These are phyloP conservation scores for Aphelocoma californica DNA, from an alignment of 2,797 vertebrate genomes.

Conservation along the genomic window DNA sequence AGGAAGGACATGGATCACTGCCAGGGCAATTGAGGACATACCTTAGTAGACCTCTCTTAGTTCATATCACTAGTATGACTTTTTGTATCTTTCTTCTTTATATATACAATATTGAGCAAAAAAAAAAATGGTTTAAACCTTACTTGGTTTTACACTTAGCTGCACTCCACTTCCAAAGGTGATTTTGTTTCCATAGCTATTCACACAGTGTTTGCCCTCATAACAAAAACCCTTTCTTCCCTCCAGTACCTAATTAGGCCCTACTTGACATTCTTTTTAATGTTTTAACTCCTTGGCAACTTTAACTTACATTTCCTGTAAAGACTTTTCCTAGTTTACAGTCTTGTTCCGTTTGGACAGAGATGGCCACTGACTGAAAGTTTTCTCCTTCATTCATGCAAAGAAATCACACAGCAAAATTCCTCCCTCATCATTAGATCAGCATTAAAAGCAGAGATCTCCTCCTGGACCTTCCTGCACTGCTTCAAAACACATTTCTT, in stretches of 20 bases:
- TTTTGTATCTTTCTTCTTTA: not conserved
- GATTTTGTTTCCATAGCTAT: not conserved
- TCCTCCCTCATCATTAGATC: not conserved
- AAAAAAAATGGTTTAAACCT: not conserved
- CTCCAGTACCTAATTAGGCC: not conserved
- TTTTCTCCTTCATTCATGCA: not conserved
- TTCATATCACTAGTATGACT: not conserved
- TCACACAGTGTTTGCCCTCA: not conserved
- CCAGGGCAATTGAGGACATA: not conserved
- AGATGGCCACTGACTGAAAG: not conserved
- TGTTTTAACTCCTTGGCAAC: not conserved
- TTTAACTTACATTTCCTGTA: not conserved
- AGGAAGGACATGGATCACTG: not conserved
- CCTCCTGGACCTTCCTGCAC: not conserved
- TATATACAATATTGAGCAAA: not conserved
- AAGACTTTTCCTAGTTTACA: not conserved
- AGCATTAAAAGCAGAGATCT: not conserved
- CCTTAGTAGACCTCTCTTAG: accelerated
- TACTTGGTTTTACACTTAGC: not conserved
- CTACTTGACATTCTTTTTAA: not conserved
- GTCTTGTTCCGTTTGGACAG: not conserved
- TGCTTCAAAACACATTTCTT: not conserved
- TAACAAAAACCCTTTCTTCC: not conserved
- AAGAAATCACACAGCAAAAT: not conserved
- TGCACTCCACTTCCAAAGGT: not conserved